These are phyloP conservation scores for Saturnia japonica DNA, from an alignment of 2,888 invertebrate genomes.

Conservation along the genomic window DNA sequence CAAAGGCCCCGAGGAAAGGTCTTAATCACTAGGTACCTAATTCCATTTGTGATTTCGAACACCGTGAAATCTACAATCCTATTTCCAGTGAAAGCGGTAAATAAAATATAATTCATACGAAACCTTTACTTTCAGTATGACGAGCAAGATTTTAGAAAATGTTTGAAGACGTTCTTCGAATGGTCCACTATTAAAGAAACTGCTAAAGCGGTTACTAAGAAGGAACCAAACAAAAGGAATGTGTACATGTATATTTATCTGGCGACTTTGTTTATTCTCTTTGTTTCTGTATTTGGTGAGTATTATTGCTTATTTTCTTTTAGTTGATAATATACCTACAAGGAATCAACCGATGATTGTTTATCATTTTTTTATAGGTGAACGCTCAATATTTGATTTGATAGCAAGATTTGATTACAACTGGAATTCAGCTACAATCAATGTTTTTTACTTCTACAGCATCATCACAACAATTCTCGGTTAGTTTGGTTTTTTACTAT, in stretches of 20 bases:
- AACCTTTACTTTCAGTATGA: constrained; percentile 1
- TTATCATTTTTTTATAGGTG: not conserved
- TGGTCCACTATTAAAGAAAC: constrained; percentile 4
- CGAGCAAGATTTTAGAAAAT: not conserved
- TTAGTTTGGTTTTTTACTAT: not conserved
- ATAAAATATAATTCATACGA: not conserved
- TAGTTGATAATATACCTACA: too few species aligned
- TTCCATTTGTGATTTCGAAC: too few species aligned
- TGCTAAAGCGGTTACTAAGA: not conserved
- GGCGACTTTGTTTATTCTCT: not conserved
- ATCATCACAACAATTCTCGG: not conserved
- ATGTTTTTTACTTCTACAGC: not conserved
- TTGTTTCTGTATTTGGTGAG: constrained; percentile 7
- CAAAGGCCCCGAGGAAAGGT: not conserved
- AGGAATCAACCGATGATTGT: not conserved
- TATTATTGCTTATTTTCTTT: too few species aligned
- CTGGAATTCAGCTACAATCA: not conserved
- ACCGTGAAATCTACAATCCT: too few species aligned
- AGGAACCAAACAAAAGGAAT: not conserved
- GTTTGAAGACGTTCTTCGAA: constrained; percentile 1
- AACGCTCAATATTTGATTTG: not conserved
- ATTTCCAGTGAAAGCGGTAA: too few species aligned
- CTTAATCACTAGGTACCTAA: not conserved
- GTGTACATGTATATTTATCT: not conserved
- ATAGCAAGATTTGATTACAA: not conserved